These are phyloP conservation scores for Arbacia lixula DNA, from an alignment of 53 echinoderm and acorn worm genomes.

Conservation along the genomic window DNA sequence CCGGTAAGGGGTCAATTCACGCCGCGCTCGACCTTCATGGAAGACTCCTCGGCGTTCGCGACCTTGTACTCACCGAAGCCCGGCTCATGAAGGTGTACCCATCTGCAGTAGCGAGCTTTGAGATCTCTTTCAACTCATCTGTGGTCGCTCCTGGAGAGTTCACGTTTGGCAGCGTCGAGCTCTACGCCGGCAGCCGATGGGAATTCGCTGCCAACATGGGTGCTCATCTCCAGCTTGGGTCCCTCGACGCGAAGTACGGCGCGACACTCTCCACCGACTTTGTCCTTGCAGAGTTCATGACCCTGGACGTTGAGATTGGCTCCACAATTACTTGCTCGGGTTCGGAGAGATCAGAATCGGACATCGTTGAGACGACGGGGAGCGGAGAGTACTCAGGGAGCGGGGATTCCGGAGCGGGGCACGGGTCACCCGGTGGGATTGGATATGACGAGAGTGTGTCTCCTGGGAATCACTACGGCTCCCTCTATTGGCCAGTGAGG, in stretches of 20 bases:
- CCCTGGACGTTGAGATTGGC: conserved; percentile 81
- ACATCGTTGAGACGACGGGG: conserved; percentile 61
- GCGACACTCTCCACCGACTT: conserved; percentile 81
- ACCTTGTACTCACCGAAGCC: conserved; percentile 74
- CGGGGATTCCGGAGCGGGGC: conserved; percentile 83
- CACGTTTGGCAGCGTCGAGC: conserved; percentile 76
- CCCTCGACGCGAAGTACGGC: conserved; percentile 78
- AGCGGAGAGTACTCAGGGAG: conserved; percentile 46
- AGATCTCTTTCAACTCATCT: conserved; percentile 40
- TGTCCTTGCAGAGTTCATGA: conserved; percentile 52
- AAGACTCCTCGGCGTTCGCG: conserved; percentile 73
- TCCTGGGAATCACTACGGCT: conserved; percentile 83
- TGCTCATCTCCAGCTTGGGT: conserved; percentile 65
- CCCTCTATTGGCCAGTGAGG: conserved; percentile 74
- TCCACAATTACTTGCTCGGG: conserved; percentile 67
- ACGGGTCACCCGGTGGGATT: conserved; percentile 85
- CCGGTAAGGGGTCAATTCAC: conserved; percentile 72
- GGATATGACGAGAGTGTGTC: conserved; percentile 31
- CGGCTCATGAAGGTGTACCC: conserved; percentile 65
- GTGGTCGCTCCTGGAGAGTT: conserved; percentile 65
- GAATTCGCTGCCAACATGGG: conserved; percentile 83
- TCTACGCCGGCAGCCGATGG: conserved; percentile 79
- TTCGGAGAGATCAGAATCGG: conserved; percentile 60
- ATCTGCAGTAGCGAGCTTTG: conserved; percentile 72
- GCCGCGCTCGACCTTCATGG: conserved; percentile 74